Conservation (phyloP, 2,888 invertebrate species). For the Sminthurinus aureus region DNA sequence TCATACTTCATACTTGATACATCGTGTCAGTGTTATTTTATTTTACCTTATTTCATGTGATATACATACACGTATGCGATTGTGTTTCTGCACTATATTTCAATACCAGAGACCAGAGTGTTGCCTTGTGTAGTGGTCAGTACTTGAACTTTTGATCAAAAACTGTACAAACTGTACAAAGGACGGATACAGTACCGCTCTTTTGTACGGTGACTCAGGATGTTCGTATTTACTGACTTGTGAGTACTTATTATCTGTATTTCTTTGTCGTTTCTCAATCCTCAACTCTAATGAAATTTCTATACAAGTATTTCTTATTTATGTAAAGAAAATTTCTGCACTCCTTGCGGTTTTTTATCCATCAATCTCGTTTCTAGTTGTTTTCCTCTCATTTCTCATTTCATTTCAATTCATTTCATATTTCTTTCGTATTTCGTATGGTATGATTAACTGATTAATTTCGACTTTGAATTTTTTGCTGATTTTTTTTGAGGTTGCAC, state of each 20-base stretch:
- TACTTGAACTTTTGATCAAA: slow-evolving; percentile 40
- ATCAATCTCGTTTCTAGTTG: not conserved
- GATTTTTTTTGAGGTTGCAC: not conserved
- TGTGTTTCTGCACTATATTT: no score
- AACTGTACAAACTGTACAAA: slow-evolving; percentile 50
- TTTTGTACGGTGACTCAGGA: not conserved
- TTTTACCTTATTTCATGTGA: not conserved
- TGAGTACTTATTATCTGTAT: not conserved
- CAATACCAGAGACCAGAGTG: no score
- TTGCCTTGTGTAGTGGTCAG: slow-evolving; percentile 1
- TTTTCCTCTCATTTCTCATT: not conserved
- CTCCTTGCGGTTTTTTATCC: not conserved
- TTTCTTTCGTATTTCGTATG: not conserved
- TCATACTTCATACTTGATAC: no score
- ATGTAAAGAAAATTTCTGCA: not conserved
- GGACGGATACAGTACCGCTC: slow-evolving; percentile 47
- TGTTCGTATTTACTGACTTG: not conserved
- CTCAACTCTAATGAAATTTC: not conserved
- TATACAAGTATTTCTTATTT: not conserved
- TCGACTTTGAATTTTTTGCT: not conserved
- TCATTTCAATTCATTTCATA: no score
- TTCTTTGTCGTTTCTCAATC: not conserved
- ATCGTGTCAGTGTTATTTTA: not conserved
- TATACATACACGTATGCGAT: no score
- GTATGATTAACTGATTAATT: not conserved